Evolutionary conservation across 53 echinoderm and acorn worm species (phyloP), one percentile per base, ranked within the genome.

Genomic region (Henricia sp.): DNA sequence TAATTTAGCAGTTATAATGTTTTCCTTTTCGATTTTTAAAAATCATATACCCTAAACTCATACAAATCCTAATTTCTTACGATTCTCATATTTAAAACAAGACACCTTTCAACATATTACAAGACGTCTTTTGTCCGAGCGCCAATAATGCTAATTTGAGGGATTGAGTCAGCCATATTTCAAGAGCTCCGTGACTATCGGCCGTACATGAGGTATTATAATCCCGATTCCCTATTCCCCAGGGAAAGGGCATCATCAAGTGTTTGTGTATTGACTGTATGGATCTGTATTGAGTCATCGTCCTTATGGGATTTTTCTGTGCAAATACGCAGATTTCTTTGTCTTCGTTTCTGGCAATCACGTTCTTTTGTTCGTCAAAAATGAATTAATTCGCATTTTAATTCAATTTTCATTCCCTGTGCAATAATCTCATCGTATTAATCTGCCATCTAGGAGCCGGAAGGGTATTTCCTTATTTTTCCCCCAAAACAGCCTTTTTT

Each of bases 231-330:
- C 44, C 30, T n/a, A 19, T 30, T 41, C 62, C 78, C 63, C 19
- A 0, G 46, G 48, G 78, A 41, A 28, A 32, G 3, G 63, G 78
- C 46, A 78, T 78, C 60, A 78, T 60, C 62, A 62, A 78, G 78
- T 78, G 78, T 78, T 78, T 62, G 29, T 63, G 32, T 78, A 78
- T 78, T 78, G 78, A 78, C 78, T 78, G 63, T 78, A 78, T 78
- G 48, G 78, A 78, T 78, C 64, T 48, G 63, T 42, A 63, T 78
- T 78, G 78, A 78, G 78, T 78, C 78, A 78, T 63, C 62, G 29
- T 24, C 33, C 78, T 78, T 78, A 43, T 16, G 78, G 78, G 78
- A 78, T 2, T 13, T 12, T n/a, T 17, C 4, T 75, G 75, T 57
- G 75, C 75, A 75, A 57, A 75, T 75, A 57, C 58, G 52, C n/a